Evolutionary conservation across 2,113 vertebrate genomes (phyloP), one percentile per base, ranked within the genome.

Genomic region (Microtus pennsylvanicus): DNA sequence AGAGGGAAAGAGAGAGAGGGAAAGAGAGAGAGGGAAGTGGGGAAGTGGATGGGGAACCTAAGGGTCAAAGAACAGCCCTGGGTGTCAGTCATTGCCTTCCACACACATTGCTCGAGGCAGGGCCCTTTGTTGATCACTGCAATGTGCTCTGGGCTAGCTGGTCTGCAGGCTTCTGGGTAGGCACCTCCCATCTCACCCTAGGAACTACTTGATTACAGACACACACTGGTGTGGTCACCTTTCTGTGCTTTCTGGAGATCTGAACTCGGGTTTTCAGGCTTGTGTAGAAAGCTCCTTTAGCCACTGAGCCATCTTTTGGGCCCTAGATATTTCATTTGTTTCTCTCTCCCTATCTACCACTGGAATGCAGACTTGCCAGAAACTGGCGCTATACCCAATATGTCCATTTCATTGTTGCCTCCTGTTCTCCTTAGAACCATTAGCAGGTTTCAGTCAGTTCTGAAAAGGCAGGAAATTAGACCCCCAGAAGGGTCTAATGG

Each of bases 341-440:
- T 88, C 86, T 30, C 19, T 55, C 12, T 10, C 22, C 24, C 13
- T 72, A 17, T 28, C 50, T 58, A 74, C 14, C 87, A 38, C 58
- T 63, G 38, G 72, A 63, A 63, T 16, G 22, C 3, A 26, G 47
- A 11, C 38, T 65, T n/a, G 55, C 26, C 26, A 2, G 38, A 78
- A 83, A 45, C 5, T 45, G 30, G 52, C 4, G n/a, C 28, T 7
- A 13, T 63, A 13, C 1, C 50, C 17, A 42, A 45, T 58, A 61
- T 24, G 11, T 1, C 55, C 33, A 30, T 5, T 1, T n/a, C 30
- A 35, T 0, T 69, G 3, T 50, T 19, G 35, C 3, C 3, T 0
- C 30, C 42, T 65, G 58, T 30, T 58, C 5, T 89, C 42, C 9
- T 76, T 58, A 21, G 77, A 50, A 24, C 47, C 0, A 63, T 35